Evolutionary conservation across 35 echinoderm and acorn worm genomes (phyloP), one percentile per base, ranked within the genome.

Genomic region (Heliocidaris erythrogramma): DNA sequence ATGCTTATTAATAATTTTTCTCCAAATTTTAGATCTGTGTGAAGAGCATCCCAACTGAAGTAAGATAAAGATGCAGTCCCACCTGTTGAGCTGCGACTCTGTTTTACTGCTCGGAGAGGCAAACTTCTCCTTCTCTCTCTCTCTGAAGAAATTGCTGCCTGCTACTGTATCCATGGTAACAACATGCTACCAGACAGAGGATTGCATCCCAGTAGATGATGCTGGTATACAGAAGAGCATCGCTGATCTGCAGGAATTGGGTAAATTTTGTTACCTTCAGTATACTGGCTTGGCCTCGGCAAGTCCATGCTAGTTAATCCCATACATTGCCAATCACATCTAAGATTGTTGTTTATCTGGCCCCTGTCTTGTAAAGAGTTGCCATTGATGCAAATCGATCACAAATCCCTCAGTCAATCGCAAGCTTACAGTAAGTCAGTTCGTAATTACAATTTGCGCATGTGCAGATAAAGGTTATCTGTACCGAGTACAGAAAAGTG

Each of bases 31-130:
- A 78, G 65, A 6, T 78, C 17, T 71, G 52, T 56, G 52, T 56
- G 52, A 56, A 56, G 52, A 13, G 13, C 52, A 56, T 56, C 52
- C 11, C 24, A 16, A 71, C 65, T 78, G 65, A 89, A 42, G 31
- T 32, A n/a, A 27, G 30, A 42, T 47, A 48, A 89, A 47, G 87
- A 95, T 96, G 95, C 31, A 96, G 18, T 48, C 48, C 2, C 86
- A 90, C 16, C 47, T 32, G 7, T 14, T 49, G 5, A 30, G 65
- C 30, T 96, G 95, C 32, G 13, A 9, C 0, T 88, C 85, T 1
- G 93, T 97, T 60, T 94, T 99, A 18, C 94, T 99, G 48, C 94
- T 99, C 14, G 98, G 98, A 7, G 98, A 99, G 47, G 98, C 96
- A 7, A 97, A 97, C 93, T 99, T 99, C 88, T 97, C 98, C 30